Evolutionary conservation across 2,113 vertebrate genomes (phyloP).

Genomic region (Lathamus discolor): DNA sequence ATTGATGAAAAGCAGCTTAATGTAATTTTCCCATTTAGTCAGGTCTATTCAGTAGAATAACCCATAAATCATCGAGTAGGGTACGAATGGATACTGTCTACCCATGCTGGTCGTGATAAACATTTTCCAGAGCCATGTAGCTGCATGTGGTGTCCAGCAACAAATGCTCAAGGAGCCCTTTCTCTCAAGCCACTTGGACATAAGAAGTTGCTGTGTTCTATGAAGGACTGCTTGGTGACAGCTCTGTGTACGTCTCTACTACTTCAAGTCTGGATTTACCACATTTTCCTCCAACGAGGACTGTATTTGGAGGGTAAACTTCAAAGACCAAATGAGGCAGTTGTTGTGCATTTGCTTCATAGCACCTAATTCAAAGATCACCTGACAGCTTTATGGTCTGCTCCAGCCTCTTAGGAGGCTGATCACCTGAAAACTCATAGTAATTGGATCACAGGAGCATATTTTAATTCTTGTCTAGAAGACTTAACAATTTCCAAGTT

Average conservation of each 20-base stretch:
- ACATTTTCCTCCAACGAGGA: not conserved
- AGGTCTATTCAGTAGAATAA: not conserved
- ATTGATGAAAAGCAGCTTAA: not conserved
- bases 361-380: not conserved
- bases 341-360: not conserved
- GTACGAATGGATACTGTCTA: not conserved
- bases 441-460: not conserved
- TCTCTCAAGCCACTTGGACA: not conserved
- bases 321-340: not conserved
- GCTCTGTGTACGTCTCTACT: not conserved
- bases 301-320: not conserved
- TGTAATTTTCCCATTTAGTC: not conserved
- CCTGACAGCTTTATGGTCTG: not conserved
- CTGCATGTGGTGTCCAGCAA: not conserved
- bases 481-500: not conserved
- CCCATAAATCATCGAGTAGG: not conserved
- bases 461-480: conserved; percentile 5
- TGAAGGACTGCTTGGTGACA: not conserved
- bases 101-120: not conserved
- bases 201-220: not conserved
- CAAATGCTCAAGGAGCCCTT: not conserved
- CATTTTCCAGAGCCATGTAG: not conserved
- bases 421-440: not conserved
- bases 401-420: not conserved
- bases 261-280: not conserved